phyloP scores from a whole-genome alignment of 2,113 vertebrate species.

The Tyto alba region DNA sequence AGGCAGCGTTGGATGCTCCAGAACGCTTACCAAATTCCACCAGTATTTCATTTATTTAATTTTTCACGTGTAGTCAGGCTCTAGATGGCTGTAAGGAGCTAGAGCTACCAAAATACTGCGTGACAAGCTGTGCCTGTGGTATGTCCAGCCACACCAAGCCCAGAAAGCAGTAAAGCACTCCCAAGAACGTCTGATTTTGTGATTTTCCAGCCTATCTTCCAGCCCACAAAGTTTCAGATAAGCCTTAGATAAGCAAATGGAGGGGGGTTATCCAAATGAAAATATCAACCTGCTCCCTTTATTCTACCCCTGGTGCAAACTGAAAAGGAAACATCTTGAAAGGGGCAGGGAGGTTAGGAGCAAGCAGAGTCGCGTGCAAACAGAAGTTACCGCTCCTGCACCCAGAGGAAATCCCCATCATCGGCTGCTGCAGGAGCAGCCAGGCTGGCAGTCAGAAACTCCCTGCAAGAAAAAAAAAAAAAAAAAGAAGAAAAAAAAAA shows the following conservation, averaged over 20 bases:
- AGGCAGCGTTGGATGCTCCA: neutral
- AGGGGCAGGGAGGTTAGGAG: neutral
- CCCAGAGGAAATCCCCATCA: neutral
- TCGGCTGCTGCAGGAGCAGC: neutral
- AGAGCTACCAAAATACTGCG: neutral
- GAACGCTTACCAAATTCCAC: neutral
- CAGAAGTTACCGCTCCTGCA: neutral
- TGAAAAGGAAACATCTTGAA: neutral
- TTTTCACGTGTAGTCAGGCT: neutral
- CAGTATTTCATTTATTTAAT: conserved; percentile 12
- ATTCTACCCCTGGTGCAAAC: neutral
- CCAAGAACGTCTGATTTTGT: neutral
- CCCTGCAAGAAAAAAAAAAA: neutral
- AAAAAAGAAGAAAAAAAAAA: neutral
- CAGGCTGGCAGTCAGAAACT: neutral
- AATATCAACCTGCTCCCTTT: neutral
- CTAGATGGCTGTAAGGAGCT: neutral
- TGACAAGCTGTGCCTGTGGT: neutral
- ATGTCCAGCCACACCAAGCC: conserved; percentile 8
- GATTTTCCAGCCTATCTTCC: neutral
- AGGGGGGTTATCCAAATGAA: neutral
- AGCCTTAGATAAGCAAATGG: neutral
- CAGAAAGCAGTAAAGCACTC: neutral
- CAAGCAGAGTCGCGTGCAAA: rapidly evolving
- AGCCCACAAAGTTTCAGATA: neutral